Conservation (phyloP, 2,797 vertebrate genomes). For the Scolopax bukidnonensis region DNA sequence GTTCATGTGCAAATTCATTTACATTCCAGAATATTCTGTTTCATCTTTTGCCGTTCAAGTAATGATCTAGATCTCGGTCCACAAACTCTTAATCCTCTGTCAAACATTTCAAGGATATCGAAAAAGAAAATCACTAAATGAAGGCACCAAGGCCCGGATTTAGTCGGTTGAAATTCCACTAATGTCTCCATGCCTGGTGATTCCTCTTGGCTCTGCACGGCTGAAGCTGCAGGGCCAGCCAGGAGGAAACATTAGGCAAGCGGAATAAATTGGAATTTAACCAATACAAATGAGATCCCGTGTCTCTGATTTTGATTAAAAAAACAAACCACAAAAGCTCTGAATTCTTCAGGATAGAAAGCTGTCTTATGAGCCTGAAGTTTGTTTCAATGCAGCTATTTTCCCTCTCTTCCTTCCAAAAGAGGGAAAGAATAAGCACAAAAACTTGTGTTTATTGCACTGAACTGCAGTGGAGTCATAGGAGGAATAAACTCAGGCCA, state of each 20-base stretch:
- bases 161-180: background rate
- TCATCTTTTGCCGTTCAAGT: background rate
- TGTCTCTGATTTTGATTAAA: constrained; percentile 37
- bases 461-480: background rate
- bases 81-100: background rate
- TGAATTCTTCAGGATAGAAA: background rate
- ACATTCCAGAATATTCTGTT: background rate
- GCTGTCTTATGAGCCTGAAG: background rate
- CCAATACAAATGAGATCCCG: background rate
- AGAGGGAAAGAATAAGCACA: background rate
- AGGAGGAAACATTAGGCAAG: constrained; percentile 8
- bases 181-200: background rate
- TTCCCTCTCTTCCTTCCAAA: background rate
- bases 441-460: background rate
- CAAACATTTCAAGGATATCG: background rate
- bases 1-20: background rate
- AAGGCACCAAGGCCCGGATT: background rate
- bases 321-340: background rate
- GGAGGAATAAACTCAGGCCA: background rate
- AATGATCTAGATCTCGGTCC: background rate
- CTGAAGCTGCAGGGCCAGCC: background rate
- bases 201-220: background rate
- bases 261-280: constrained; percentile 12
- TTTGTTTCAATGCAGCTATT: constrained; percentile 13
- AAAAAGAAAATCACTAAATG: constrained; percentile 1